A percentile compares a stretch with the other conserved stretches of the same genome.
Conservation (phyloP, 1,140 invertebrate species). For the Drosophila parvula region DNA sequence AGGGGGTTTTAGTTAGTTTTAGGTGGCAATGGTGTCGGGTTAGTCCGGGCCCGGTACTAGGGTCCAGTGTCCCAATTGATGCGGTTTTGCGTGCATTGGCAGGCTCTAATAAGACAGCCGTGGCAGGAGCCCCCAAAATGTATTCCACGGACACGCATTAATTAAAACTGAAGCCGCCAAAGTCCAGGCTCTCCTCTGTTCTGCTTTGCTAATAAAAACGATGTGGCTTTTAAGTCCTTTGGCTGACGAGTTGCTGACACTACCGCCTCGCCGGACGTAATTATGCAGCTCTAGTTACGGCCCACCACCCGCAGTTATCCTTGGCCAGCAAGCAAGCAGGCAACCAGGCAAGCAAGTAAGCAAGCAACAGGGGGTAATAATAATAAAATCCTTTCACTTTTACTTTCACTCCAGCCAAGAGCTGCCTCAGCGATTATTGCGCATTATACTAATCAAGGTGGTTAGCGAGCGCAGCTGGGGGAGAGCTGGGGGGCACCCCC, state of each 20-base stretch:
- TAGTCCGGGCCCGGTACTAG: no score
- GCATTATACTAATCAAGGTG: constrained; percentile 67
- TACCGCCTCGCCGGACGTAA: constrained; percentile 43
- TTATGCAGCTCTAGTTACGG: constrained; percentile 46
- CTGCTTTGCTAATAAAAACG: constrained; percentile 19
- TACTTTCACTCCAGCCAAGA: constrained; percentile 11
- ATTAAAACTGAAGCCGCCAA: constrained; percentile 15
- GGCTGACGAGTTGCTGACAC: constrained; percentile 52
- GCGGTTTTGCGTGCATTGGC: neutral
- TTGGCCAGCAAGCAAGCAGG: constrained; percentile 13
- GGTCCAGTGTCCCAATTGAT: no score
- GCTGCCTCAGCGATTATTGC: constrained; percentile 60
- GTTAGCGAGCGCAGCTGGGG: constrained; percentile 16
- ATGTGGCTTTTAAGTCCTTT: constrained; percentile 12
- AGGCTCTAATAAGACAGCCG: neutral
- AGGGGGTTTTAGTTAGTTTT: neutral
- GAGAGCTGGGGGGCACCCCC: neutral
- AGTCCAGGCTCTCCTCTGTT: neutral
- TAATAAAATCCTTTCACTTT: constrained; percentile 69
- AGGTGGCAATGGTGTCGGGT: neutral
- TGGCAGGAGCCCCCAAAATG: neutral
- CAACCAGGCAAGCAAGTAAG: no score
- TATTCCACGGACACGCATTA: constrained; percentile 6
- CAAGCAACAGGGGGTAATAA: constrained; percentile 31
- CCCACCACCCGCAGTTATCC: neutral